Evolutionary conservation across 2,888 invertebrate genomes (phyloP), one percentile per base, ranked within the genome.

Genomic region (Cremastobaeus sp.): DNA sequence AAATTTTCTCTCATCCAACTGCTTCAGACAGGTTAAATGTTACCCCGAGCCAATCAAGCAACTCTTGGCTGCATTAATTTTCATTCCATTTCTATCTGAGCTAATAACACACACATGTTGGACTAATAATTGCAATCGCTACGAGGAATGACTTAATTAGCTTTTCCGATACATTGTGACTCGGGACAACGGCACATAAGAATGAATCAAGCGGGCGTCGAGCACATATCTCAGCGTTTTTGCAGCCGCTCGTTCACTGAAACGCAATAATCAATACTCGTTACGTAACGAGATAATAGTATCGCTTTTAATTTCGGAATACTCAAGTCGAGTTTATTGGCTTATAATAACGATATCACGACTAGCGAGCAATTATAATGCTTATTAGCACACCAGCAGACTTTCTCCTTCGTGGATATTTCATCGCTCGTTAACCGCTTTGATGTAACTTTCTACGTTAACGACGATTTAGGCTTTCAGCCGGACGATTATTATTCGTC

Each of bases 301-400:
- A 15, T 30, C 25, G 43, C 43, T 57, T 60, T 70, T 48, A 70
- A 57, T 70, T 70, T 64, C 12, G 18, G 54, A 39, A 70, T 55
- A 62, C 70, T 70, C 41, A 55, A 62, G 55, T 70, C 37, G 55
- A 28, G 62, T 55, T 62, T 62, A 70, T 62, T 70, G 69, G 39
- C 62, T 41, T 54, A 55, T 62, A 70, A 71, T 71, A 64, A 71
- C 59, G 71, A 71, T 52, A 64, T 71, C 48, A 62, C 62, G 70
- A 48, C 48, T 70, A 48, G 48, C 55, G 37, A 55, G 50, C 64
- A 71, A 71, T 71, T 71, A 71, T 71, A 64, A 71, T 59, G 64
- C 52, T 60, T 54, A 52, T 54, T 60, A 32, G 60, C 52, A n/a
- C 52, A 52, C 28, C 28, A 14, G 5, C 20, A n/a, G 20, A 64